Base-by-base conservation (phyloP, 2,888 invertebrate species). In the Rambutsinella grinnellia region DNA sequence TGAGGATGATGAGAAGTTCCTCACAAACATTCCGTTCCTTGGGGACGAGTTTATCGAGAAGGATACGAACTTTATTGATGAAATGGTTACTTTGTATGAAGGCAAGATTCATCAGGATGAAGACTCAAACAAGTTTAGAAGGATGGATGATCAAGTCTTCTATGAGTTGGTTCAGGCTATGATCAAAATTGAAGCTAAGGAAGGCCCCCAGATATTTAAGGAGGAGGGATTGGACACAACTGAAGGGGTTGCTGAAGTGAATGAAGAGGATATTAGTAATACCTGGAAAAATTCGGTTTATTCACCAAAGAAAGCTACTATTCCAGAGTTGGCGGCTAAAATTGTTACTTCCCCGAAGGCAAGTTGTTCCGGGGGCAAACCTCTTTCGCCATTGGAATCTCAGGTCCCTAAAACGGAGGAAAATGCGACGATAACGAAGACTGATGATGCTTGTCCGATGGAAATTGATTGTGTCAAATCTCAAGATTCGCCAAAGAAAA, bases 1-100 rank as follows among this genome's bases (percentile, higher is more conserved):
- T 54, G 81, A 79, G 47, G 81, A 81, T 26, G 81, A 81, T 66
- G 80, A 74, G 19, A 79, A 81, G 47, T 79, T 77, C 44, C 63
- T 80, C 0, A 80, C 78, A 47, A 81, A 80, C 54, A 81, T 81
- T 61, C 81, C 81, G 51, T 81, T 79, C 62, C 72, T 81, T 17
- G 81, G 81, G 5, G 81, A 81, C 47, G 79, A 79, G 23, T 69
- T 81, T 26, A 81, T 81, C 68, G 81, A 81, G 23, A 79, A 79
- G 47, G 81, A 81, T 57, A 47, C 63, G 23, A 71, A 78, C 27
- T 81, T 81, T 47, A 74, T 81, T 53, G 81, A 80, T 21, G 80
- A 79, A 51, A 76, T 81, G 62, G 71, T 81, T 0, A 77, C 71
- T 3, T 49, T 78, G 0, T 81, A 79, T 51, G 72, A 78, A 69